A percentile compares a stretch with the other conserved stretches of the same genome.
Evolutionary conservation across 2,797 vertebrate genomes (phyloP).

Genomic region (Rhodeus uyekii): DNA sequence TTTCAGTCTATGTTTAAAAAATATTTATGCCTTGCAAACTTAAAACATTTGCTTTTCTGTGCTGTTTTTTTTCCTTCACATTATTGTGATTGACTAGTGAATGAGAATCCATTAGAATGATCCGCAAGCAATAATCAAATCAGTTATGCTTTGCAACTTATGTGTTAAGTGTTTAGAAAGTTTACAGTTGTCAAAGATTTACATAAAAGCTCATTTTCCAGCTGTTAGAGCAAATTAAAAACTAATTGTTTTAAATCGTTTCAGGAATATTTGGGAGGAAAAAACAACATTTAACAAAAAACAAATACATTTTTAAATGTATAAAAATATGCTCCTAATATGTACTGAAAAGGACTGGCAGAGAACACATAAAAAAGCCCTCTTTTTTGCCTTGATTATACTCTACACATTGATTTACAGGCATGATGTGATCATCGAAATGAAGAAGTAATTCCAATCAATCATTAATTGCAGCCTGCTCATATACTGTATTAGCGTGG

Average conservation of each 20-base stretch:
- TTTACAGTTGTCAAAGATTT: neutral
- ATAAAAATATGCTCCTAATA: neutral
- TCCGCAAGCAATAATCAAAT: neutral
- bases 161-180: neutral
- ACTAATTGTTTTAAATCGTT: neutral
- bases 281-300: neutral
- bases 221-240: neutral
- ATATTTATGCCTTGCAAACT: neutral
- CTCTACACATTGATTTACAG: neutral
- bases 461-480: neutral
- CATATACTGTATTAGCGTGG: neutral
- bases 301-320: neutral
- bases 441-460: slow-evolving; percentile 22
- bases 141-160: neutral
- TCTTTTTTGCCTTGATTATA: neutral
- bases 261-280: neutral
- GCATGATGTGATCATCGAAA: neutral
- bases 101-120: neutral
- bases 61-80: neutral
- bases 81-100: neutral
- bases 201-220: neutral
- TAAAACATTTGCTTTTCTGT: neutral
- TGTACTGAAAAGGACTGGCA: neutral
- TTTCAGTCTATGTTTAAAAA: neutral
- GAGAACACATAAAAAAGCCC: neutral